Base-by-base conservation (phyloP, 2,888 invertebrate species). In the Ferrisia virgata region DNA sequence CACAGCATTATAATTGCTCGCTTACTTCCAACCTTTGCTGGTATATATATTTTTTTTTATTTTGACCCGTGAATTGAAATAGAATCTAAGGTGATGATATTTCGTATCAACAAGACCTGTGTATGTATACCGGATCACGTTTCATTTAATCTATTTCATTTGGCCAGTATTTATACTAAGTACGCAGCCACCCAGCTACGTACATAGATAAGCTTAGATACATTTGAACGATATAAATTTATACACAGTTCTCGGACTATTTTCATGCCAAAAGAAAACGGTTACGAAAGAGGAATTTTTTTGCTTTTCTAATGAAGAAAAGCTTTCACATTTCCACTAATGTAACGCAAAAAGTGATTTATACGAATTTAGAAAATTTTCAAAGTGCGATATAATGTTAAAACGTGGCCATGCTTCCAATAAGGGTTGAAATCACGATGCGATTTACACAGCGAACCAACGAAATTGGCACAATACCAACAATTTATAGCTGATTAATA, bases 291-390 rank as follows among this genome's bases (percentile, higher is more conserved):
- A 72, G 72, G 18, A 76, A 28, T 76, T 76, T 76, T n/a, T 76
- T 76, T 76, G n/a, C 36, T 76, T 76, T 76, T 36, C 36, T 76
- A 76, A 76, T 76, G 72, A 76, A 76, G 33, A 76, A 76, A 76
- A 76, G 72, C 72, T 76, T 76, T 76, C 72, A 76, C 72, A 33
- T 33, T 76, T 76, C 22, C 36, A 36, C 72, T 76, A 76, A 76
- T 76, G 72, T 76, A 76, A 76, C 72, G 72, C 18, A 76, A 76
- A 76, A 76, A 33, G 72, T 76, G 72, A 76, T 76, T 76, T 76
- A 76, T 76, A 76, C n/a, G 36, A 76, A 76, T 76, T 76, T 36
- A 36, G 72, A 36, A 76, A 36, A 33, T 76, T 76, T 76, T 76
- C 72, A 76, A 76, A 76, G 36, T 36, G 72, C 72, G 72, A 76